A percentile compares a stretch with the other conserved stretches of the same genome.
phyloP scores from a whole-genome alignment of 2,113 vertebrate species.

The Hippolais icterina region DNA sequence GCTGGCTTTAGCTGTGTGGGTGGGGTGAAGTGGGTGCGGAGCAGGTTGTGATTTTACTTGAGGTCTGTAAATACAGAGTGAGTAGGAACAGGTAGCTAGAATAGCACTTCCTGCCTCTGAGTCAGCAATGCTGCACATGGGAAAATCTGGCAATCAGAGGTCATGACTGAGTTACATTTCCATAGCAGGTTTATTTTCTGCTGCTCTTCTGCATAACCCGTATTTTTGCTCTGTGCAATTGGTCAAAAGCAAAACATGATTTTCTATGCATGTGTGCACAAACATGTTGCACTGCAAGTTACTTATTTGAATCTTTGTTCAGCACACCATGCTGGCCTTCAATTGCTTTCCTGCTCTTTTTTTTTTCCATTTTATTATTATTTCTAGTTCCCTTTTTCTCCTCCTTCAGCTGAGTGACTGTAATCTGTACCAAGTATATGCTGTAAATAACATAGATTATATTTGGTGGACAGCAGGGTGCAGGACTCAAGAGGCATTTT shows the following conservation, averaged over 20 bases:
- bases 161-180: background rate
- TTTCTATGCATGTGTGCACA: background rate
- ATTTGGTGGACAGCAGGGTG: constrained; percentile 38
- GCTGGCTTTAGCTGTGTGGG: background rate
- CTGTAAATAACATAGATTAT: constrained; percentile 50
- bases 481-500: constrained; percentile 35
- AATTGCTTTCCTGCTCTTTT: background rate
- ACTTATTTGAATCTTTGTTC: background rate
- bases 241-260: background rate
- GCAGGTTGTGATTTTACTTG: background rate
- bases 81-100: background rate
- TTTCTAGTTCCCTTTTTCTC: background rate
- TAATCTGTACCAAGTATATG: constrained; percentile 11
- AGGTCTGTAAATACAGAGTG: background rate
- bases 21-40: background rate
- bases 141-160: background rate
- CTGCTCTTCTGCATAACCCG: background rate
- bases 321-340: background rate
- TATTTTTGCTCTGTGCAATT: background rate
- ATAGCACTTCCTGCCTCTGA: background rate
- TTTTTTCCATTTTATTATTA: background rate
- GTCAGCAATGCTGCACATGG: background rate
- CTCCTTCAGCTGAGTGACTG: background rate
- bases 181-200: background rate
- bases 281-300: background rate